Base-by-base conservation (phyloP, 2,888 invertebrate species). In the Eristalinus sepulchralis region DNA sequence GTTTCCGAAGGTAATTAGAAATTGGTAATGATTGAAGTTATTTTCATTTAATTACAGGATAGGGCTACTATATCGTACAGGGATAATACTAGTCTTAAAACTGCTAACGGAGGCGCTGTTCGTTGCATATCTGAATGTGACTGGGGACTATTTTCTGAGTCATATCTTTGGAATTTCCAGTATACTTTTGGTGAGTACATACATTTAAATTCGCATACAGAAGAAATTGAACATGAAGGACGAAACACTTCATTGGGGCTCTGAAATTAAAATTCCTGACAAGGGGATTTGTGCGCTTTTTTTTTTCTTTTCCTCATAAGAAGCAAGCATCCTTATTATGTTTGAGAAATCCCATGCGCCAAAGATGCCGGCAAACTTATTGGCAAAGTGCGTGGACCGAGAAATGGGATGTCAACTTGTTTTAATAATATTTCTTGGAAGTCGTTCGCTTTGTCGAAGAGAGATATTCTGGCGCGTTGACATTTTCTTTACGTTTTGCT, bases 41-140 rank as follows among this genome's bases (percentile, higher is more conserved):
- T 82, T 67, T 36, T 24, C 88, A 55, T 62, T 59, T 76, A 20
- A 76, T 92, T 93, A 59, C 91, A 96, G 95, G 90, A 93, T 95
- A 89, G 94, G 94, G 81, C 92, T 95, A 89, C 91, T 96, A 81
- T 94, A 94, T 89, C 93, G 95, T 76, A 94, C 95, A 13, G 94
- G 94, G 62, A 93, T 94, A 70, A 93, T 95, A 84, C 94, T 95
- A 89, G 92, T 94, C 88, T 92, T 94, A 79, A 94, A 95, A 89
- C 92, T 95, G 53, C 91, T 93, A 70, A 94, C 94, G 91, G 94
- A 95, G 88, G 93, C 94, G 59, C 94, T 95, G 88, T 95, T 95
- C 89, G 94, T 95, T 80, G 92, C 95, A 89, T 95, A 95, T 91
- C 94, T 95, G 88, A 95, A 95, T 91, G 93, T 94, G 73, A 92